Base-by-base conservation (phyloP, 2,888 invertebrate species). In the Tolmerus cingulatus region DNA sequence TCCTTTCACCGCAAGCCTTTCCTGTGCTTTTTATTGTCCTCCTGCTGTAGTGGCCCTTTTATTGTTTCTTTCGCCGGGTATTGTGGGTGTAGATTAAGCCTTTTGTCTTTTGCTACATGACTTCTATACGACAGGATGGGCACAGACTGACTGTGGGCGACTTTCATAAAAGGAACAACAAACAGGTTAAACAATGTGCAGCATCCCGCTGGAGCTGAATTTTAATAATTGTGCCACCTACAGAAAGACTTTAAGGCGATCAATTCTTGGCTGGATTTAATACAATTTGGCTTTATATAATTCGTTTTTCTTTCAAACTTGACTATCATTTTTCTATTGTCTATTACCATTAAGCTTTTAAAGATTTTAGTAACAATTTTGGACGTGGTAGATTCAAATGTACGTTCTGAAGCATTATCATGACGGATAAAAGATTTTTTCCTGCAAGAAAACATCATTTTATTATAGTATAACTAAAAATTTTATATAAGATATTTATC, bases 31-130 rank as follows among this genome's bases (percentile, higher is more conserved):
- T 40, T 76, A 76, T 76, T 66, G 66, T 76, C 76, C 34, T 37
- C 66, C 66, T 57, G 79, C n/a, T 40, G 66, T 66, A 66, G 66
- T 66, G 66, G 66, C 57, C 37, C 23, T 78, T 81, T 57, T 82
- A 66, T 82, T 82, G 82, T 82, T 82, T 82, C 82, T 82, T 82
- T 37, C 82, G 76, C 51, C 51, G 51, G 51, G 30, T 23, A 82
- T 82, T 82, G 66, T 82, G 55, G 66, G 66, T 82, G 82, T 57
- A 82, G 82, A 82, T 82, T 82, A 82, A 82, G 82, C 9, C 82
- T 57, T 79, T 82, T 82, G 82, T 82, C 57, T 82, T 82, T 37
- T n/a, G 82, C 57, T 82, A 82, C 82, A 82, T 82, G 82, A 82
- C n/a, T 82, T 82, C 37, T 57, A 82, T 82, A 82, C 82, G 57